Evolutionary conservation across 2,888 invertebrate species (phyloP), one percentile per base, ranked within the genome.

Genomic region (Philhelius pedissequus): DNA sequence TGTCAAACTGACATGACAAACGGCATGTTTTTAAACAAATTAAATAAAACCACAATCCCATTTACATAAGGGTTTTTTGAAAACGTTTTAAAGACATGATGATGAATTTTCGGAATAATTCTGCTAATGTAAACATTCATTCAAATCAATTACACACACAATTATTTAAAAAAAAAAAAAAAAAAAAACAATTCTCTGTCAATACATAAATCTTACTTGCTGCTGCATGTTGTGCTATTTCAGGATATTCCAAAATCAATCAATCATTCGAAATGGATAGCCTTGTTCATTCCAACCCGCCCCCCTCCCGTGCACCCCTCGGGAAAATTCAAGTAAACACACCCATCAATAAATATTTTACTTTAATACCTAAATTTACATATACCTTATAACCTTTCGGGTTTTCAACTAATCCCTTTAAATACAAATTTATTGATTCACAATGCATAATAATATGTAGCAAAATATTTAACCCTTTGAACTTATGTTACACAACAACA

Each of bases 351-450:
- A n/a, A 48, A 48, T n/a, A 25, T 48, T 48, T 22, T 48, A 22
- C 56, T n/a, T 15, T 25, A 45, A 45, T 20, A 45, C 8, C n/a
- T 18, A 30, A 1, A 6, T 32, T 18, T 3, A 7, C 18, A 2
- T 30, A 60, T 15, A 15, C 60, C 40, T 7, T 22, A 22, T 60
- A 60, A 60, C 60, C 62, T 25, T 30, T 64, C 13, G 0, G 40
- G n/a, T n/a, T n/a, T n/a, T n/a, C n/a, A n/a, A n/a, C n/a, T 30
- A 22, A 64, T 43, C 30, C 13, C 45, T 56, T 45, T n/a, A 64
- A 45, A 64, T 45, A 45, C 62, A 45, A 64, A 64, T 56, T 43
- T 45, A 64, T 64, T 32, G 30, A 45, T 45, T 45, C 20, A 43
- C 40, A 25, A 43, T 48, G 7, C 22, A 40, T 40, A 1, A 9